Conservation (phyloP, 37 sponge, comb jelly and placozoan genomes). For the Axinella damicornis region DNA sequence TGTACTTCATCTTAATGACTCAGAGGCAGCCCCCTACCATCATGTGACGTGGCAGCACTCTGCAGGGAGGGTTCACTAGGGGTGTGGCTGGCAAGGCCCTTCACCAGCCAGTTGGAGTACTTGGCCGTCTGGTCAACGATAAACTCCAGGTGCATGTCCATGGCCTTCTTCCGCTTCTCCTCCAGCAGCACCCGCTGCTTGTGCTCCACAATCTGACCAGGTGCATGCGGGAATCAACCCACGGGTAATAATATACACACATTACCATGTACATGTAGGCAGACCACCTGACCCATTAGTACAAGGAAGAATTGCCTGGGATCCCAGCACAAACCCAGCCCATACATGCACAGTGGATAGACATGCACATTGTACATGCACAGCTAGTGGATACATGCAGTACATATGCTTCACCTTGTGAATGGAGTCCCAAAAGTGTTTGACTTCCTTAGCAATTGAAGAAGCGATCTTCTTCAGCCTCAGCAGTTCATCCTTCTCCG, state of each 20-base stretch:
- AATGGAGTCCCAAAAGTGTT: constrained; percentile 88
- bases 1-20: too few relatives aligned
- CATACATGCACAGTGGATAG: not conserved
- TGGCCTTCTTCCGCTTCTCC: constrained; percentile 83
- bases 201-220: constrained; percentile 75
- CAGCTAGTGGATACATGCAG: not conserved
- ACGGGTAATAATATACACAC: not conserved
- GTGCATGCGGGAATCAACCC: not conserved
- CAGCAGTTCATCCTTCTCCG: constrained; percentile 78
- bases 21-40: not conserved
- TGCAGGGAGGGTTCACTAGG: constrained; percentile 40
- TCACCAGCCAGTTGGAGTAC: constrained; percentile 95
- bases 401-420: constrained; percentile 43
- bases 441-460: constrained; percentile 93
- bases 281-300: too few relatives aligned
- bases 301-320: too few relatives aligned
- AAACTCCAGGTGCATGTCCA: constrained; percentile 90
- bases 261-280: not conserved
- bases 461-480: constrained; percentile 88
- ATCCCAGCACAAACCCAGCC: too few relatives aligned
- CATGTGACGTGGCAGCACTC: not conserved
- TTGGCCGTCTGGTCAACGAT: constrained; percentile 97
- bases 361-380: not conserved
- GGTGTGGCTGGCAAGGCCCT: constrained; percentile 53
- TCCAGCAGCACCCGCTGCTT: constrained; percentile 84